Evolutionary conservation across 2,888 invertebrate species (phyloP), one percentile per base, ranked within the genome.

Genomic region (Lycophotia porphyrea): DNA sequence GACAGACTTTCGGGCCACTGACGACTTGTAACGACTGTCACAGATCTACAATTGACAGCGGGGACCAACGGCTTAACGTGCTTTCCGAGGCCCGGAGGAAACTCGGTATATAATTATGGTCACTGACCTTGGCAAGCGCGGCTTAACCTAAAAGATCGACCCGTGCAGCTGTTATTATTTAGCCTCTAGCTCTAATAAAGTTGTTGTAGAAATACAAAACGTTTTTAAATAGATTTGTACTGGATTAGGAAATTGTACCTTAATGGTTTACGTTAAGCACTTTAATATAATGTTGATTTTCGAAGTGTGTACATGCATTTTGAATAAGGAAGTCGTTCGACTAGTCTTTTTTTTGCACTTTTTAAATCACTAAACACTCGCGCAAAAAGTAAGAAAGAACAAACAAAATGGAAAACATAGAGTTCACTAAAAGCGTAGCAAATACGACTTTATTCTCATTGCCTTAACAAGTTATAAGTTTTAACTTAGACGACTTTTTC

Each of bases 401-500:
- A 24, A 49, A 42, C 0, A 68, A 34, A 68, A 60, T 42, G 1
- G 9, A 72, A 18, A 83, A 83, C n/a, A 31, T 11, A 21, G 18
- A 78, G 68, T 52, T 66, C 34, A 74, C 49, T 15, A 47, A 65
- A 34, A 44, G 42, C 42, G 24, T 36, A 18, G 34, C 61, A 71
- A 44, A 3, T 63, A 34, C 49, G 27, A 66, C 31, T 18, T 63
- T 60, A 70, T 72, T 65, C 31, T 63, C 65, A 71, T 76, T 81
- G 65, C 66, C 21, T n/a, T 63, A 72, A 58, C 60, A 63, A 70
- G 58, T 47, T 61, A 34, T n/a, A 74, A 81, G 58, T 85, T 84
- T 60, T 36, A 82, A 78, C 71, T 83, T 74, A 42, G 39, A 82
- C 36, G 36, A 71, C 42, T 64, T 84, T 81, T 82, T 85, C 55